Evolutionary conservation across 2,888 invertebrate genomes (phyloP), one percentile per base, ranked within the genome.

Genomic region (Syrphus vitripennis): DNA sequence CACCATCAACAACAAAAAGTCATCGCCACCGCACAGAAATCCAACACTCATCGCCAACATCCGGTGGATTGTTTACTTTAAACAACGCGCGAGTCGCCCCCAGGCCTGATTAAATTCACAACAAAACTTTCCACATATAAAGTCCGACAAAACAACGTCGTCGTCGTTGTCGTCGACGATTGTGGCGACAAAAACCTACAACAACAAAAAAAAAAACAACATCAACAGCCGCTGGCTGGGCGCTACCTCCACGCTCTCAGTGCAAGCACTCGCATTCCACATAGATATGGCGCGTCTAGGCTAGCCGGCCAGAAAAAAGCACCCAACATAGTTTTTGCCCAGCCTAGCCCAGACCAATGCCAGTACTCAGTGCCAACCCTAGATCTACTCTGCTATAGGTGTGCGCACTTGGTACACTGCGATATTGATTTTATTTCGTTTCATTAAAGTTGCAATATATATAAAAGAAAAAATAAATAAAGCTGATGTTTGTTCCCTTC

Each of bases 71-170:
- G 86, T 86, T 86, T 86, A 86, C 82, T 77, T 34, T 67, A 69
- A 81, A 77, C 84, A 81, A 76, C 84, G 76, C 76, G 77, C 74
- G 40, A 74, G 37, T 78, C 82, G 69, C 82, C 86, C 77, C 70
- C 86, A 82, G 82, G 77, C 81, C 74, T 82, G 86, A 86, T 86
- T 86, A 77, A 77, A 82, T 86, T 86, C 86, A 82, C 77, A 86
- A 86, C 70, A 48, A 82, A 86, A 86, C 86, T 86, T 86, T 86
- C 82, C 86, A 74, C 86, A 86, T 78, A 82, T 78, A 82, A 77
- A 86, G 77, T 82, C 82, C 74, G 69, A 76, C 75, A 75, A 80
- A 74, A 74, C 29, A 31, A 67, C 70, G 14, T 55, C 26, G 19
- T 26, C 26, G 48, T 45, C 31, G 26, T 53, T 53, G 37, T 48